Evolutionary conservation across 2,888 invertebrate genomes (phyloP), one percentile per base, ranked within the genome.

Genomic region (Eumacrocentrus americanus): DNA sequence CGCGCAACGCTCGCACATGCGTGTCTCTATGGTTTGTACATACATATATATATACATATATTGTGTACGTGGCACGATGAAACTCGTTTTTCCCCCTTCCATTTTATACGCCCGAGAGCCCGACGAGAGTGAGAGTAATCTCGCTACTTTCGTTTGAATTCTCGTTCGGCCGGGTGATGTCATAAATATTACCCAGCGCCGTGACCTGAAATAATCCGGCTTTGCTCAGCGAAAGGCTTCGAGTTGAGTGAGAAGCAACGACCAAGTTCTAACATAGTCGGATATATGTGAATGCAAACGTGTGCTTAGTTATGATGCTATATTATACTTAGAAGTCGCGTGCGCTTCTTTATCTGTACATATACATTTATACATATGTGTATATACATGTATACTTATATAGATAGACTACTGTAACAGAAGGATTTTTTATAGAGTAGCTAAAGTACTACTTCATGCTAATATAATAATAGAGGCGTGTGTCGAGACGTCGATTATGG

Each of bases 111-210:
- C n/a, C 35, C 37, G 22, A 22, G 18, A 50, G 40, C 38, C 16
- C 22, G 40, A 16, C 18, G 29, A 53, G 40, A 42, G 25, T 53
- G 42, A 53, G 29, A 53, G 42, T 42, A 76, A 77, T 75, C 74
- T 69, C 65, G 70, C 73, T 73, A 76, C 77, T 77, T 77, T 77
- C 77, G 72, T 77, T 76, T 73, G 64, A 62, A 71, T 72, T 67
- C 73, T 70, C 71, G 69, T 71, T 71, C 69, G 67, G 66, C 65
- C 67, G 67, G 70, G 68, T 76, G 77, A 76, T 76, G 76, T 76
- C 77, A 77, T 75, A 75, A 76, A 74, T 75, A 72, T 73, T 70
- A 73, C 67, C 67, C 71, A 63, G 63, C 71, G 72, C 71, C 72
- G 72, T 76, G 76, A 77, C 74, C 69, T 72, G 72, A 71, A 71